A percentile compares a stretch with the other conserved stretches of the same genome.
phyloP scores from a whole-genome alignment of 2,797 vertebrate species.

The Neosilurus mollespiculum region DNA sequence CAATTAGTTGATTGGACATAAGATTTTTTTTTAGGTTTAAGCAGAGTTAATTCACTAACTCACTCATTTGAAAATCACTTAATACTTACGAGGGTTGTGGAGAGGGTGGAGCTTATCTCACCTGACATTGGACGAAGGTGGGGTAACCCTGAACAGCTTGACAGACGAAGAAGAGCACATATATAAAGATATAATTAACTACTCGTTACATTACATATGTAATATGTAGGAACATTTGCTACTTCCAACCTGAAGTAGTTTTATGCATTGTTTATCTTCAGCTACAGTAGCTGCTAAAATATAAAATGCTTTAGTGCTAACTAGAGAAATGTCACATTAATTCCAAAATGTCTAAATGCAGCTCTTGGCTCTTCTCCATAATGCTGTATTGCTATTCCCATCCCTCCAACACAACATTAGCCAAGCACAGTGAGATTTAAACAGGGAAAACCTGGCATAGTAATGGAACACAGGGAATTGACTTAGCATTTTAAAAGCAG shows the following conservation, averaged over 20 bases:
- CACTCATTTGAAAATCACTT: too few relatives aligned
- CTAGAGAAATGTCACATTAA: conserved; percentile 16
- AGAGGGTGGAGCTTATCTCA: too few relatives aligned
- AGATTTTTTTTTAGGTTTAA: not conserved
- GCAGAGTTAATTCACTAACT: too few relatives aligned
- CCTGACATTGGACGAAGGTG: too few relatives aligned
- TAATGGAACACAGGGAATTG: conserved; percentile 15
- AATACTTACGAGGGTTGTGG: too few relatives aligned
- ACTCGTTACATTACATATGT: too few relatives aligned
- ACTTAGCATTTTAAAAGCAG: conserved; percentile 20
- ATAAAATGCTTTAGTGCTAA: conserved; percentile 12
- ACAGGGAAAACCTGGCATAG: conserved; percentile 17
- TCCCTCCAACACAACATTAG: conserved; percentile 1
- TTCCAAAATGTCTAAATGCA: conserved; percentile 12
- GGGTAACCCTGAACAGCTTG: too few relatives aligned
- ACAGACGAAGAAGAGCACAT: not conserved
- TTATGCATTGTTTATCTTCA: not conserved
- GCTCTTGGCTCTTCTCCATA: conserved; percentile 20
- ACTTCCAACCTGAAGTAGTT: not conserved
- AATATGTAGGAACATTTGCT: not conserved
- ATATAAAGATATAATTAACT: not conserved
- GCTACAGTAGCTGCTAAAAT: not conserved
- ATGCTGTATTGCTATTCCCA: conserved; percentile 8
- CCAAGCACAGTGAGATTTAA: not conserved
- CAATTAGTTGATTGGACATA: not conserved